Evolutionary conservation across 2,797 vertebrate species (phyloP).

Genomic region (Dendrocincla tyrannina): DNA sequence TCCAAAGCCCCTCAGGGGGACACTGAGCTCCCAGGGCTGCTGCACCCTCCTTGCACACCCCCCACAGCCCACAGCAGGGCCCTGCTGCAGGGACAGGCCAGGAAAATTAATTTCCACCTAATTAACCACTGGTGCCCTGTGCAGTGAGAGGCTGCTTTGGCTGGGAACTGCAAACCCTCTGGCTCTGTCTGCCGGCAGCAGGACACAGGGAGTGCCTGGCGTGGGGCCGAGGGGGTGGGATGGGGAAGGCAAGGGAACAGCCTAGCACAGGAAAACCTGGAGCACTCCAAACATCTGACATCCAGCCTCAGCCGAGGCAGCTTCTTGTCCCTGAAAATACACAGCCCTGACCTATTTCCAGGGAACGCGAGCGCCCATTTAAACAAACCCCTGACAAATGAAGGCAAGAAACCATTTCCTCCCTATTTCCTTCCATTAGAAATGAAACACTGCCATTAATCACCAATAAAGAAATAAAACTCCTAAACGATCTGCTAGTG

Average conservation of each 20-base stretch:
- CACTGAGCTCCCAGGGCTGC: neutral
- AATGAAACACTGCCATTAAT: constrained; percentile 37
- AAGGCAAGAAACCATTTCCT: constrained; percentile 56
- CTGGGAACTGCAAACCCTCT: neutral
- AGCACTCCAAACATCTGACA: neutral
- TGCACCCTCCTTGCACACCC: neutral
- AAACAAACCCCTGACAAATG: constrained; percentile 57
- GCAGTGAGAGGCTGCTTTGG: neutral
- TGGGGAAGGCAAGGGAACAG: neutral
- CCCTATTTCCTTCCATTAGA: constrained; percentile 58
- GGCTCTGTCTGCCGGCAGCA: fast-evolving
- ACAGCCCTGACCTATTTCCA: constrained; percentile 31
- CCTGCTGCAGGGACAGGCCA: neutral
- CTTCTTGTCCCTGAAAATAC: neutral
- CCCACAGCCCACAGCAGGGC: fast-evolving
- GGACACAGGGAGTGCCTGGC: neutral
- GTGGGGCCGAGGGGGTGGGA: fast-evolving
- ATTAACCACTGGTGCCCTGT: neutral
- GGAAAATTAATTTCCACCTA: neutral
- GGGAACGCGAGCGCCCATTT: fast-evolving
- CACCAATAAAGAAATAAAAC: constrained; percentile 36
- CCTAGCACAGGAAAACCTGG: neutral
- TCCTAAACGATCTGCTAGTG: neutral
- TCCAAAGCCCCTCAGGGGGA: fast-evolving
- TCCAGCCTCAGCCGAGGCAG: neutral